These are phyloP conservation scores for Etia nguti DNA, from an alignment of 2,113 vertebrate genomes.

Conservation along the genomic window DNA sequence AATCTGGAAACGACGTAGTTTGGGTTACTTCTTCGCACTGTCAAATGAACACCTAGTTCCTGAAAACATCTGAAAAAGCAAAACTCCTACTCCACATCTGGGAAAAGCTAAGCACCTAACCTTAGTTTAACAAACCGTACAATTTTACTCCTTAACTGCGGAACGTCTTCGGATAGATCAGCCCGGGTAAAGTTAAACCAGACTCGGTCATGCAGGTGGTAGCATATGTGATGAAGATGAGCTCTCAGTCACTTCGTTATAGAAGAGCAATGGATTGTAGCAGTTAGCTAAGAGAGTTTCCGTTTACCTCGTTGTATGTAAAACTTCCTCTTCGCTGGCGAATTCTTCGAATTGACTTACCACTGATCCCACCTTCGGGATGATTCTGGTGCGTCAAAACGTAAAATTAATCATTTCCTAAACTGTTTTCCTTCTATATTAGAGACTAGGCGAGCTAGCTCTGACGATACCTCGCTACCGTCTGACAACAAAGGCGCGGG, in stretches of 20 bases:
- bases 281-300: neutral
- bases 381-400: constrained; percentile 14
- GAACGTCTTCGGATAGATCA: neutral
- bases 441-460: neutral
- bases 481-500: constrained; percentile 61
- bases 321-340: neutral
- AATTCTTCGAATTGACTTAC: neutral
- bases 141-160: neutral
- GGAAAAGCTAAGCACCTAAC: neutral
- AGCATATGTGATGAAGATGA: neutral
- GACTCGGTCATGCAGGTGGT: neutral
- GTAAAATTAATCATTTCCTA: neutral
- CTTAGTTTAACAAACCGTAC: neutral
- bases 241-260: neutral
- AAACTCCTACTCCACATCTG: neutral
- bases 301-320: constrained; percentile 40
- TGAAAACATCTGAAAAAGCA: neutral
- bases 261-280: neutral
- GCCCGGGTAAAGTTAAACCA: neutral
- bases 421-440: neutral
- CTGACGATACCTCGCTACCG: neutral
- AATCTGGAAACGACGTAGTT: neutral
- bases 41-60: neutral
- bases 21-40: neutral
- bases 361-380: constrained; percentile 35